Conservation (phyloP, 2,888 invertebrate genomes). For the Drosophila pegasa region DNA sequence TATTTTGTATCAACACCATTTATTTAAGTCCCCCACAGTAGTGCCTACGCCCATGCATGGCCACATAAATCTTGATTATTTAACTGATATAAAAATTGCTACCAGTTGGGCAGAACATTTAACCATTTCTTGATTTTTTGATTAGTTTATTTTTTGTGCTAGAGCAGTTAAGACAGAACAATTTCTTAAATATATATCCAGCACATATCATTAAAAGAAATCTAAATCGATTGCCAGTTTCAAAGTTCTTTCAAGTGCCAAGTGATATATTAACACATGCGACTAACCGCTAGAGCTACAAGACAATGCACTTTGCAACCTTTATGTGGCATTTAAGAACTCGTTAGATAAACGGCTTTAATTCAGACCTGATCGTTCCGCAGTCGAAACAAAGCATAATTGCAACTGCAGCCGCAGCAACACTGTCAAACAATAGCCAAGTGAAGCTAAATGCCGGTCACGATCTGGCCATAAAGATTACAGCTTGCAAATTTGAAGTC, state of each 20-base stretch:
- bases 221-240: not conserved
- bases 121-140: not conserved
- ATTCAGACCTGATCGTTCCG: constrained; percentile 29
- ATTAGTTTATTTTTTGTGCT: not conserved
- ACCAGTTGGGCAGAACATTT: not conserved
- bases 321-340: constrained; percentile 29
- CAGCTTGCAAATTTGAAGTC: constrained; percentile 25
- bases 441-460: constrained; percentile 52
- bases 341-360: constrained; percentile 12
- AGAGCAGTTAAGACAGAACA: not conserved
- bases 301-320: constrained; percentile 3
- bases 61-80: not conserved
- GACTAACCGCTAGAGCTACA: not conserved
- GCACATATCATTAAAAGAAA: not conserved
- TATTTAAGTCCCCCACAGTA: not conserved
- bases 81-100: not conserved
- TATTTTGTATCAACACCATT: not conserved
- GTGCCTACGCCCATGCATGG: not conserved
- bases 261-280: not conserved
- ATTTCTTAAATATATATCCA: not conserved
- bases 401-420: constrained; percentile 19
- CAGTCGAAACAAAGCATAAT: not conserved
- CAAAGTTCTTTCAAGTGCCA: not conserved
- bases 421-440: constrained; percentile 22
- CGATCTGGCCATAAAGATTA: constrained; percentile 50